Evolutionary conservation across 2,113 vertebrate genomes (phyloP), one percentile per base, ranked within the genome.

Genomic region (Cranoglanis bouderius): DNA sequence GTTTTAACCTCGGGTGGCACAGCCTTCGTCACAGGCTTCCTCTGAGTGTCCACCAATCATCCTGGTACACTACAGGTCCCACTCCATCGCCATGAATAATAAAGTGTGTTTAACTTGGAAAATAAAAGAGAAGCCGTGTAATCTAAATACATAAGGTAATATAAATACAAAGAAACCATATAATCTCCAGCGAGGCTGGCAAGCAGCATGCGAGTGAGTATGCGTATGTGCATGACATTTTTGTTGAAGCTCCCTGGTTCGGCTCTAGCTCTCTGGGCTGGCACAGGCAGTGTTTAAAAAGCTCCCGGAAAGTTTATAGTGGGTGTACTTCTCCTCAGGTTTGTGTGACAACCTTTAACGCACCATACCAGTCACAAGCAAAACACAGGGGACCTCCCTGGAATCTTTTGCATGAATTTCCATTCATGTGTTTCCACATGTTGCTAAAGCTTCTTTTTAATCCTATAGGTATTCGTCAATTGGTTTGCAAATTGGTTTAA

Each of bases 301-400:
- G 94, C 93, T 92, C 94, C 95, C 90, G 93, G 95, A 96, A 95
- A 95, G 96, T 96, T 96, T 96, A 96, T 93, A 96, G 94, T 94
- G 95, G 94, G 93, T 96, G 94, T 96, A 94, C 95, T 95, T 95
- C 93, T 95, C 94, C 92, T 67, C 90, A 92, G 91, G 94, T 94
- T 95, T 96, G 95, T 96, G 94, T 96, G 96, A 96, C 96, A 96
- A 95, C 94, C 92, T 95, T 95, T 95, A 96, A 94, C 95, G 92
- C 95, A 95, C 91, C 94, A 86, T 94, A 94, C 93, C 95, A 94
- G 94, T 96, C 95, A 95, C 93, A 91, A 86, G 90, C 91, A 94
- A 95, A 95, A 95, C 94, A 96, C 93, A 92, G 3, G 90, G 91
- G 96, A 96, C 95, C 96, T 96, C 95, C 96, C 94, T 93, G 94